Evolutionary conservation across 2,113 vertebrate genomes (phyloP).

Genomic region (Passer domesticus): DNA sequence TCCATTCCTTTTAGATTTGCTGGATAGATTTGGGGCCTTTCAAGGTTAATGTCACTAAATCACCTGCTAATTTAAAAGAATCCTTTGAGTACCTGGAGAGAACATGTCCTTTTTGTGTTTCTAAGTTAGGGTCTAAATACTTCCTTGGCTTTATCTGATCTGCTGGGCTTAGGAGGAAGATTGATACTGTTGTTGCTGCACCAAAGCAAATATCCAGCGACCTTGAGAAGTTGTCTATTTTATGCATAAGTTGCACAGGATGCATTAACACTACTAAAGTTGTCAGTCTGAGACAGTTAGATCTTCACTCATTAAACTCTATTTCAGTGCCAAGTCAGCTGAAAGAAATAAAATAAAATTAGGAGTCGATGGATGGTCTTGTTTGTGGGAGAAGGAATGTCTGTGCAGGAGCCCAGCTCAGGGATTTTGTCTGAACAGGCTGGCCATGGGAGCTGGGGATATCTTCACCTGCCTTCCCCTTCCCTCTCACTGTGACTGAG

Average conservation of each 20-base stretch:
- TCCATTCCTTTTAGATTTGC: constrained; percentile 56
- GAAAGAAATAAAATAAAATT: constrained; percentile 17
- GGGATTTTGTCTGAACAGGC: background rate
- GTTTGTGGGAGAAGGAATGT: background rate
- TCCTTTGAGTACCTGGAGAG: constrained; percentile 19
- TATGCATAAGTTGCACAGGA: background rate
- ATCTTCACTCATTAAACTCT: constrained; percentile 38
- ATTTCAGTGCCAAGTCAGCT: background rate
- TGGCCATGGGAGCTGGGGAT: rapidly evolving
- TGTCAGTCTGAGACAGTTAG: constrained; percentile 41
- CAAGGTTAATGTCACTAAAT: constrained; percentile 68
- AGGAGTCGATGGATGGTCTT: background rate
- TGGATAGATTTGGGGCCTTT: constrained; percentile 38
- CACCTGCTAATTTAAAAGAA: constrained; percentile 61
- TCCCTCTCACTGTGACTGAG: background rate
- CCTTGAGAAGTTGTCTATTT: constrained; percentile 35
- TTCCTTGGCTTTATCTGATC: background rate
- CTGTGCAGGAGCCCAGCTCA: background rate
- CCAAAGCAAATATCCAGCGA: constrained; percentile 32
- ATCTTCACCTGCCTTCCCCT: background rate
- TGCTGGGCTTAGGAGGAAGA: background rate
- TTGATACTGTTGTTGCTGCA: background rate
- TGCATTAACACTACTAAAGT: constrained; percentile 19
- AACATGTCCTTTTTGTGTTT: background rate
- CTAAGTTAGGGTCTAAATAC: constrained; percentile 2